A percentile compares a stretch with the other conserved stretches of the same genome.
phyloP scores from a whole-genome alignment of 1,140 invertebrate species.

The Uloborus diversus region DNA sequence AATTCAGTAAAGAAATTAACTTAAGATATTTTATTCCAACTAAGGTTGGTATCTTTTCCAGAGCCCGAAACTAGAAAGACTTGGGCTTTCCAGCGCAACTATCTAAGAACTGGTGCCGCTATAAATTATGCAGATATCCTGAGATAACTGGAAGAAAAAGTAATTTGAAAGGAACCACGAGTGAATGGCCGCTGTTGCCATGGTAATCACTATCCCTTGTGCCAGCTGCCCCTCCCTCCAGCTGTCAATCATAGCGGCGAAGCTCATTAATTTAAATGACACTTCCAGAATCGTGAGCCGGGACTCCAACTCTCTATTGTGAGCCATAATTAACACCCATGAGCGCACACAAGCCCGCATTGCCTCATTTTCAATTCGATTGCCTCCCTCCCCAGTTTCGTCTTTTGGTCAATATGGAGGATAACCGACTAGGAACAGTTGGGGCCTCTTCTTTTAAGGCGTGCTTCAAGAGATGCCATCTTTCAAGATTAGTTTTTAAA shows the following conservation, averaged over 20 bases:
- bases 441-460: too few species aligned
- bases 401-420: constrained; percentile 9
- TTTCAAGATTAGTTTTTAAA: too few species aligned
- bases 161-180: constrained; percentile 52
- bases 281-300: constrained; percentile 44
- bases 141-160: constrained; percentile 53
- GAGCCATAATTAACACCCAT: constrained; percentile 48
- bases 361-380: constrained; percentile 47
- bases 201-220: constrained; percentile 35
- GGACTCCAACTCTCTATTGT: constrained; percentile 12
- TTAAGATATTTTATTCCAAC: too few species aligned
- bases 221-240: constrained; percentile 37
- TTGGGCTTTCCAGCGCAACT: too few species aligned
- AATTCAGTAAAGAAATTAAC: too few species aligned
- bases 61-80: too few species aligned
- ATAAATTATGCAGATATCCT: constrained; percentile 56
- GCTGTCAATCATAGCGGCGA: constrained; percentile 50
- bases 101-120: constrained; percentile 46
- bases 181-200: constrained; percentile 47
- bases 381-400: not conserved
- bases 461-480: too few species aligned
- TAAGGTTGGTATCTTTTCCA: too few species aligned
- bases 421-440: not conserved
- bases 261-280: constrained; percentile 56
- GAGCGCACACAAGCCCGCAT: constrained; percentile 45